A percentile compares a stretch with the other conserved stretches of the same genome.
phyloP scores from a whole-genome alignment of 2,888 invertebrate genomes.

The Allacma fusca region DNA sequence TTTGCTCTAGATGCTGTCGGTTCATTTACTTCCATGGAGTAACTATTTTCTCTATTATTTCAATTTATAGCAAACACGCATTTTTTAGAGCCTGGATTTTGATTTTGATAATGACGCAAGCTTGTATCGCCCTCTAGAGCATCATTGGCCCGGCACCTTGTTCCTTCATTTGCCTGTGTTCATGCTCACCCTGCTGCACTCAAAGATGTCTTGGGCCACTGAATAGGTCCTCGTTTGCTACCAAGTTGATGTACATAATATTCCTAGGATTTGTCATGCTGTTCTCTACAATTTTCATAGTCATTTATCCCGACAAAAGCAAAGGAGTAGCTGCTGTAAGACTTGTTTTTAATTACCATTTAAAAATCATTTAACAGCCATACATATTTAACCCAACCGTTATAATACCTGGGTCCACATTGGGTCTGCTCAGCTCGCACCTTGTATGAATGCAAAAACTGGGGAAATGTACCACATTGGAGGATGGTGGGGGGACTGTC shows the following conservation, averaged over 20 bases:
- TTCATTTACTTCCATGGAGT: no score
- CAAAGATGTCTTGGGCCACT: slow-evolving; percentile 38
- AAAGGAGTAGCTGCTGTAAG: no score
- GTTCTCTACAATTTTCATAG: slow-evolving; percentile 46
- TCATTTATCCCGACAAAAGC: slow-evolving; percentile 8
- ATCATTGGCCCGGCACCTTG: slow-evolving; percentile 47
- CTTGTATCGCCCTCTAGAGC: slow-evolving; percentile 36
- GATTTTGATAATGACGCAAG: no score
- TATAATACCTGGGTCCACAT: no score
- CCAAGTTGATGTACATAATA: slow-evolving; percentile 51
- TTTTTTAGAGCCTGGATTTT: no score
- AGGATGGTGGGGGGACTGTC: slow-evolving; percentile 12
- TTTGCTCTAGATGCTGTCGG: no score
- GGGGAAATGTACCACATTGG: slow-evolving; percentile 2
- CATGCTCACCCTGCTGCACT: slow-evolving; percentile 41
- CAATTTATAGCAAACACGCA: no score
- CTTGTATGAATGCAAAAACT: slow-evolving; percentile 9
- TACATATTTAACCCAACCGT: no score
- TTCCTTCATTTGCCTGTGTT: slow-evolving; percentile 46
- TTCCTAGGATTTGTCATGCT: slow-evolving; percentile 45
- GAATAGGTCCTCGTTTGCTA: slow-evolving; percentile 47
- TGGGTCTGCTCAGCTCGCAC: neutral
- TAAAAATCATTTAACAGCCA: no score
- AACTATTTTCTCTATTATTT: no score
- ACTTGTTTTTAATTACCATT: no score